phyloP scores from a whole-genome alignment of 2,113 vertebrate genomes.

The Neodontobutis hainanensis region DNA sequence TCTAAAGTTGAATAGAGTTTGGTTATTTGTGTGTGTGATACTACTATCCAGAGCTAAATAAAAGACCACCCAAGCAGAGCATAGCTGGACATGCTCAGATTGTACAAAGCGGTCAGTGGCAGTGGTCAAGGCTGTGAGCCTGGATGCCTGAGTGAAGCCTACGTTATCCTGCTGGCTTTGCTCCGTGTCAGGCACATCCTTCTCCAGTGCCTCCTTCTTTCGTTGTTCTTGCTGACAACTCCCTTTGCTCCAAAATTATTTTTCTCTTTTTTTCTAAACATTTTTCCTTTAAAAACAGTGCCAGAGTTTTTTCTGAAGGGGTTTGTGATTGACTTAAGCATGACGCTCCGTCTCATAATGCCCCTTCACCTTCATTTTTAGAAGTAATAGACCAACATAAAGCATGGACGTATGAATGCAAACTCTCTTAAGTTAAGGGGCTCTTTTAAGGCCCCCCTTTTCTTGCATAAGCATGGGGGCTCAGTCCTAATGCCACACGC shows the following conservation, averaged over 20 bases:
- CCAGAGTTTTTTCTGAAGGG: neutral
- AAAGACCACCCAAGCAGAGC: constrained; percentile 75
- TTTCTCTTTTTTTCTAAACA: constrained; percentile 14
- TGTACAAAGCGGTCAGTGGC: constrained; percentile 52
- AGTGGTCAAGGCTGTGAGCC: constrained; percentile 74
- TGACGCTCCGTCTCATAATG: constrained; percentile 14
- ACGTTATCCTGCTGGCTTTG: constrained; percentile 55
- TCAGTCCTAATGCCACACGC: constrained; percentile 49
- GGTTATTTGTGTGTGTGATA: constrained; percentile 14
- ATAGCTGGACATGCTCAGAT: constrained; percentile 53
- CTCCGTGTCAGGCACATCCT: constrained; percentile 68
- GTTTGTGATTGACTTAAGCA: constrained; percentile 8
- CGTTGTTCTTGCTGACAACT: constrained; percentile 46
- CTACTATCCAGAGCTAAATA: constrained; percentile 42
- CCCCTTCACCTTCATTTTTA: too few relatives aligned
- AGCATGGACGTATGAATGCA: too few relatives aligned
- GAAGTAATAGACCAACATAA: too few relatives aligned
- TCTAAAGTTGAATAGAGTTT: neutral
- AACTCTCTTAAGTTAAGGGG: constrained; percentile 14
- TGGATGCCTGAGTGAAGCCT: constrained; percentile 58
- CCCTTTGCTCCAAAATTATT: constrained; percentile 25
- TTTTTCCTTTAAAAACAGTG: neutral
- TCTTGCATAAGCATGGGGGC: constrained; percentile 59
- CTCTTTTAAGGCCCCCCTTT: constrained; percentile 62
- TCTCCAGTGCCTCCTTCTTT: constrained; percentile 56